Conservation (phyloP, 2,797 vertebrate species). For the Mionectes olivaceus region DNA sequence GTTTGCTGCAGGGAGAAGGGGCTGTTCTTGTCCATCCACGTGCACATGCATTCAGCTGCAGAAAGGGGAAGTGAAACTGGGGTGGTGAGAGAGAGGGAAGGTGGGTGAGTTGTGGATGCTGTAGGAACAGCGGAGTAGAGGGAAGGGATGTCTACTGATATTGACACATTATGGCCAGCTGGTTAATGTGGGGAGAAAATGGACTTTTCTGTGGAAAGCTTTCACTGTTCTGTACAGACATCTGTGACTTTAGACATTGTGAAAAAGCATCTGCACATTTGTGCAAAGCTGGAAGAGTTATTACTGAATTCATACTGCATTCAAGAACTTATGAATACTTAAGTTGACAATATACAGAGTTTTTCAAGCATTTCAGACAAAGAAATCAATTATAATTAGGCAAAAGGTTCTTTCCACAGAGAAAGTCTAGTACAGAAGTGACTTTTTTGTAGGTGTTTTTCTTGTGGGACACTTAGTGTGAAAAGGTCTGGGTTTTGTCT, state of each 20-base stretch:
- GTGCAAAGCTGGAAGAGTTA: neutral
- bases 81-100: neutral
- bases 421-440: neutral
- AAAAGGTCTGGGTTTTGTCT: neutral
- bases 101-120: neutral
- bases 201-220: neutral
- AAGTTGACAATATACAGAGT: neutral
- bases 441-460: fast-evolving
- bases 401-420: neutral
- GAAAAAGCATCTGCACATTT: neutral
- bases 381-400: neutral
- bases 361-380: neutral
- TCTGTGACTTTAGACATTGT: neutral
- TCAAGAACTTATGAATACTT: neutral
- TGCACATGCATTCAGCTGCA: neutral
- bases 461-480: neutral
- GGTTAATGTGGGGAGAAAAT: neutral
- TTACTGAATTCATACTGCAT: neutral
- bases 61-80: neutral
- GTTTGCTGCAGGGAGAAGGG: neutral
- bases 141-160: neutral
- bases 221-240: neutral
- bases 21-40: neutral
- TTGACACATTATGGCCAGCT: fast-evolving
- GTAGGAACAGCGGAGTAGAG: neutral